Conservation (phyloP, 2,113 vertebrate genomes). For the Oncorhynchus gorbuscha region DNA sequence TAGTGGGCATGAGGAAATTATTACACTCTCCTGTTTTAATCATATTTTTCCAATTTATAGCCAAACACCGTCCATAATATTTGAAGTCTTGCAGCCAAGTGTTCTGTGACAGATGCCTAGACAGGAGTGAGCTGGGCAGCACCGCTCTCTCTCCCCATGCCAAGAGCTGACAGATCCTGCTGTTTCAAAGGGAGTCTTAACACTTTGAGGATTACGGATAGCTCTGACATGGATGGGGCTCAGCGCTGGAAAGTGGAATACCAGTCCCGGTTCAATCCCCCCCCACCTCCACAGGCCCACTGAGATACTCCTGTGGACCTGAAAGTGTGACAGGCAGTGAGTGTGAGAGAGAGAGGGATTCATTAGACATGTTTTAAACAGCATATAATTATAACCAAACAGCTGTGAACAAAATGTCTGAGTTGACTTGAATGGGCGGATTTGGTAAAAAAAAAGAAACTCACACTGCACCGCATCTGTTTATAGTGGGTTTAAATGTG, state of each 20-base stretch:
- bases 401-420: background rate
- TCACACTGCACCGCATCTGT: too few species aligned
- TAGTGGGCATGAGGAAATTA: conserved; percentile 28
- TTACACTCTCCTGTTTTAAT: conserved; percentile 18
- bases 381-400: background rate
- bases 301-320: background rate
- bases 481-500: too few species aligned
- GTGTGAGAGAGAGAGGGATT: background rate
- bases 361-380: background rate
- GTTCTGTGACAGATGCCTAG: conserved; percentile 14
- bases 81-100: conserved; percentile 10
- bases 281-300: background rate
- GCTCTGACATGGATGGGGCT: conserved; percentile 2
- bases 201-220: conserved; percentile 18
- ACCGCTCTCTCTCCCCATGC: conserved; percentile 12
- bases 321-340: background rate
- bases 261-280: background rate
- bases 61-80: conserved; percentile 25
- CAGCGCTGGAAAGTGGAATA: background rate
- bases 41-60: conserved; percentile 2
- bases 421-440: too few species aligned
- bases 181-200: conserved; percentile 26
- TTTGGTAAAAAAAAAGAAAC: too few species aligned
- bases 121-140: conserved; percentile 9
- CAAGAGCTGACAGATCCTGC: conserved; percentile 18